Evolutionary conservation across 92 coral and sea anemone species (phyloP).

Genomic region (Palythoa grandiflora): DNA sequence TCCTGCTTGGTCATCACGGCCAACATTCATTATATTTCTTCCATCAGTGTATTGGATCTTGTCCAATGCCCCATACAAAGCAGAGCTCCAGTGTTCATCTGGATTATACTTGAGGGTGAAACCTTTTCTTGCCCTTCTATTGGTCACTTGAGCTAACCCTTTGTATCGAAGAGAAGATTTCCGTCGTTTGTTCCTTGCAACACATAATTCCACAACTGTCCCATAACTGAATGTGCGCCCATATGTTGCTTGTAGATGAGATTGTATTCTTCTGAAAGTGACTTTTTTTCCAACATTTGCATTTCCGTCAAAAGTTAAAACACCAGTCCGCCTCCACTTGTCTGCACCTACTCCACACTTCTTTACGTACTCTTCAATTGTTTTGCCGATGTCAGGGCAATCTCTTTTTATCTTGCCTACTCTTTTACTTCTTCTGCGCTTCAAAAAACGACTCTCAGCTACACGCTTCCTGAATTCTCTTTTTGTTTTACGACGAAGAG

Average conservation of each 20-base stretch:
- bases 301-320: slow-evolving; percentile 58
- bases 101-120: slow-evolving; percentile 65
- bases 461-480: neutral
- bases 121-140: slow-evolving; percentile 64
- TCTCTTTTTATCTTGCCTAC: slow-evolving; percentile 55
- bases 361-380: slow-evolving; percentile 44
- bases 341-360: slow-evolving; percentile 51
- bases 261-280: slow-evolving; percentile 12
- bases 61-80: slow-evolving; percentile 60
- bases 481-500: neutral
- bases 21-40: slow-evolving; percentile 62
- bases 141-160: slow-evolving; percentile 66
- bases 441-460: slow-evolving; percentile 50
- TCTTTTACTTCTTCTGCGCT: slow-evolving; percentile 52
- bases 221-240: neutral
- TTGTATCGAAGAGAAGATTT: slow-evolving; percentile 61
- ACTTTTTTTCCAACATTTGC: slow-evolving; percentile 20
- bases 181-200: slow-evolving; percentile 50
- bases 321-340: slow-evolving; percentile 49
- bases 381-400: slow-evolving; percentile 57
- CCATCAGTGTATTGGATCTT: slow-evolving; percentile 71
- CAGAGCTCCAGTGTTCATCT: slow-evolving; percentile 65
- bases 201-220: slow-evolving; percentile 58
- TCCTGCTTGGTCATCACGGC: slow-evolving; percentile 74
- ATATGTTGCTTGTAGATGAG: too few species aligned